Evolutionary conservation across 2,888 invertebrate species (phyloP).

Genomic region (Tetropium fuscum): DNA sequence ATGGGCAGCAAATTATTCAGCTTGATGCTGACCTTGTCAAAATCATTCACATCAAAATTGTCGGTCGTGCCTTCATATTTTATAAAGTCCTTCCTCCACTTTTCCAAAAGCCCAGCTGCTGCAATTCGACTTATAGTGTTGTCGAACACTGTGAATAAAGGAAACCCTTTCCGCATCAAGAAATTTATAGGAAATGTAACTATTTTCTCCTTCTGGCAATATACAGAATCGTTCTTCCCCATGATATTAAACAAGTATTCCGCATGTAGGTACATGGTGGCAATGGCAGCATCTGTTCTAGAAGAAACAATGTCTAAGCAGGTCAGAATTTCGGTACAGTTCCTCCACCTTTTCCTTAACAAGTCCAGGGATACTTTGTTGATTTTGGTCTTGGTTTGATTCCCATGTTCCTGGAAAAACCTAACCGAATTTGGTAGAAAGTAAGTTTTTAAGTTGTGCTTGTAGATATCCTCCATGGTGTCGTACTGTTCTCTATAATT

Average conservation of each 20-base stretch:
- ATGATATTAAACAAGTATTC: slow-evolving; percentile 51
- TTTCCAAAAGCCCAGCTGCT: slow-evolving; percentile 49
- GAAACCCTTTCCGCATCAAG: slow-evolving; percentile 59
- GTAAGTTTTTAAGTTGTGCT: slow-evolving; percentile 48
- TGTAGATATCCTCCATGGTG: slow-evolving; percentile 47
- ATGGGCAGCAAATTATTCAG: slow-evolving; percentile 34
- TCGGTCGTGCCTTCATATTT: slow-evolving; percentile 11
- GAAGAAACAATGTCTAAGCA: slow-evolving; percentile 49
- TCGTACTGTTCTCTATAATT: slow-evolving; percentile 50
- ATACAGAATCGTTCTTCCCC: slow-evolving; percentile 45
- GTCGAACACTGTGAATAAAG: slow-evolving; percentile 51
- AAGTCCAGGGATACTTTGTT: slow-evolving; percentile 26
- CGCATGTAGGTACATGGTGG: slow-evolving; percentile 53
- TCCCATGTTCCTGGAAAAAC: slow-evolving; percentile 43
- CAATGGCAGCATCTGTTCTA: slow-evolving; percentile 46
- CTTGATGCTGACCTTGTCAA: slow-evolving; percentile 27
- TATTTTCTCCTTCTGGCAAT: slow-evolving; percentile 52
- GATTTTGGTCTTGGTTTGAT: slow-evolving; percentile 10
- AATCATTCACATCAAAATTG: slow-evolving; percentile 3
- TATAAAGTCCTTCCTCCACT: slow-evolving; percentile 41
- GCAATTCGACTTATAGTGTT: slow-evolving; percentile 50
- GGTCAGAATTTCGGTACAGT: slow-evolving; percentile 42
- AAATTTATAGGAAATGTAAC: slow-evolving; percentile 58
- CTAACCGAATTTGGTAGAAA: slow-evolving; percentile 41
- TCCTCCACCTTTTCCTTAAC: slow-evolving; percentile 31